phyloP scores from a whole-genome alignment of 2,113 vertebrate species.

The Rhegmatorhina hoffmannsi region DNA sequence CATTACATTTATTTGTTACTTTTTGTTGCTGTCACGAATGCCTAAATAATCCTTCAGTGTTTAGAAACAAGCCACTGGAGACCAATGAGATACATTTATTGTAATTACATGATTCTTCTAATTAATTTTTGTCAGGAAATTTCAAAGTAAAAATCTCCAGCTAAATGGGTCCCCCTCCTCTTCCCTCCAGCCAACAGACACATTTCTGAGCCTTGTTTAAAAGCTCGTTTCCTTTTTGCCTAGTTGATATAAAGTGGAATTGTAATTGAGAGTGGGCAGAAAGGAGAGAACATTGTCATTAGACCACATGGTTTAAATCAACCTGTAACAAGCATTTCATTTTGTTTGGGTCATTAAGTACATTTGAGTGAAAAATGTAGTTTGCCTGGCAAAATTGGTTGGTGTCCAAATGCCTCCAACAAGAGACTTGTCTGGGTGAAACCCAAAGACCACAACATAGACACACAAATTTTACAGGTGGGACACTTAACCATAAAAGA shows the following conservation, averaged over 20 bases:
- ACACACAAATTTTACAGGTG: not conserved
- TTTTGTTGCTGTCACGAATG: conserved; percentile 53
- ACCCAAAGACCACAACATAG: not conserved
- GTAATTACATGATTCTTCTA: conserved; percentile 70
- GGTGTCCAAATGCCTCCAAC: conserved; percentile 29
- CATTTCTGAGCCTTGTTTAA: not conserved
- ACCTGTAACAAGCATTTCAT: conserved; percentile 55
- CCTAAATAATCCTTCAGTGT: conserved; percentile 64
- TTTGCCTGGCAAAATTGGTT: conserved; percentile 28
- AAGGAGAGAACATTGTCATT: conserved; percentile 43
- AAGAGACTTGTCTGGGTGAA: not conserved
- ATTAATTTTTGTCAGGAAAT: conserved; percentile 71
- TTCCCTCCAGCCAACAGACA: not conserved
- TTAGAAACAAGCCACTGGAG: conserved; percentile 66
- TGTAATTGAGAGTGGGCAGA: conserved; percentile 38
- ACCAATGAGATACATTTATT: conserved; percentile 61
- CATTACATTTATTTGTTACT: conserved; percentile 61
- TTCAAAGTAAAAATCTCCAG: conserved; percentile 64
- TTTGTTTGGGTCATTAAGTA: conserved; percentile 57
- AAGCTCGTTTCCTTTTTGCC: not conserved
- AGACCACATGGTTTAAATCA: conserved; percentile 60
- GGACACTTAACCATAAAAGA: not conserved
- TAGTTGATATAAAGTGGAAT: conserved; percentile 39
- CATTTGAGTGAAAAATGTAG: conserved; percentile 54
- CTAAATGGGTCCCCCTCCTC: not conserved